Base-by-base conservation (phyloP, 2,797 vertebrate species). In the Sorex maritimensis region DNA sequence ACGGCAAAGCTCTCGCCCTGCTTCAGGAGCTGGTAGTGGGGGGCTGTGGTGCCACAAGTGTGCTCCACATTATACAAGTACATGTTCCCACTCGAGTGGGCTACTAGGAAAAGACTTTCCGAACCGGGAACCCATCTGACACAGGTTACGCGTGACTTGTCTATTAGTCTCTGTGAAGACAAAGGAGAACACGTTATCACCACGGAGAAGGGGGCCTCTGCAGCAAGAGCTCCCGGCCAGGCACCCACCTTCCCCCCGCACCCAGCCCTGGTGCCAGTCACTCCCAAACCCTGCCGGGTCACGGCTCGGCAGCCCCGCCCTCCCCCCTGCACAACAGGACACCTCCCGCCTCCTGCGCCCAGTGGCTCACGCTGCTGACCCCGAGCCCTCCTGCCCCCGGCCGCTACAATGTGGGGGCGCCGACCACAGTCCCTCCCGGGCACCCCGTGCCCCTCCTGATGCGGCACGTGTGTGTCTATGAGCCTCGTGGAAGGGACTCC, bases 11-110 rank as follows among this genome's bases (percentile, higher is more conserved):
- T 99, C 97, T 99, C 99, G 82, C 99, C 99, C 98, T 99, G 99
- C 96, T 99, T 99, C 90, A 99, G 99, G 61, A 99, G 98, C 98
- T 99, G 99, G 98, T 99, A 99, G 98, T 99, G 99, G 30, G 99
- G 99, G 71, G 99, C 99, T 21, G 99, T 98, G 97, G 99, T 99
- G 95, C 99, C 99, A 95, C 99, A 99, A 41, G 99, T 98, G 97
- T 99, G 99, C 98, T 99, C 99, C 98, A 99, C 99, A 21, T 99
- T 99, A 98, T 99, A 99, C 97, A 99, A 98, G 98, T 99, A 99
- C 99, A 99, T 99, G 98, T 97, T 99, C 95, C 99, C 99, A 96
- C 99, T 99, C 95, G 99, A 98, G 97, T 99, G 99, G 94, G 99
- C 99, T 94, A 99, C 99, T 95, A 99, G 98, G 98, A 99, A 99